Base-by-base conservation (phyloP, 2,888 invertebrate genomes). In the Caradrina clavipalpis region DNA sequence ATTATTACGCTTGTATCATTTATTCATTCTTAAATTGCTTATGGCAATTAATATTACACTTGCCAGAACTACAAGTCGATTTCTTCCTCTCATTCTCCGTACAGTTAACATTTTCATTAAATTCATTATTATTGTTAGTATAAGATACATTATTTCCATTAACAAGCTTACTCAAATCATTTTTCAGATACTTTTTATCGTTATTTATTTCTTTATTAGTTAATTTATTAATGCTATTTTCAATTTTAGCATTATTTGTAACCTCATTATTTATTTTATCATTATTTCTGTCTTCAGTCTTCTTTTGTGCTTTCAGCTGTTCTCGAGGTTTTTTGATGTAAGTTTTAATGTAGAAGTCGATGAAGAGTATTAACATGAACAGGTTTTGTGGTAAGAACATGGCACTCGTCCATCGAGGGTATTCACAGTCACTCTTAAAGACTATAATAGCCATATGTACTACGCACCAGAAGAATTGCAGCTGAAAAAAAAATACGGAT, bases 341-440 rank as follows among this genome's bases (percentile, higher is more conserved):
- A 0, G 97, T 86, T 83, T 97, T 97, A 58, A 96, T 96, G 79
- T 98, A 98, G 87, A 98, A 98, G 69, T 98, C 97, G 0, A 93
- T 85, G 85, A 98, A 98, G 2, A 98, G 89, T 4, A 96, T 83
- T 0, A 97, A 91, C 96, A 98, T 97, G 83, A 97, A 97, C 0
- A 97, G 50, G 87, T 97, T 97, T 86, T 98, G 97, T 0, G 97
- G 97, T 0, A 97, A 88, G 56, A 97, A 95, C 0, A 97, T n/a
- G 0, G 95, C 93, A 0, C 96, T 91, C 0, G 91, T 88, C 95
- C 96, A 96, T 13, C 94, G 93, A 1, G 97, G 97, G 82, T 96
- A 97, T 0, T 82, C 93, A 81, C 98, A 98, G 76, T 96, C 93
- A 0, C 96, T 86, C 47, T 88, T 90, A 85, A 97, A 93, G 0